These are phyloP conservation scores for Xiphorhynchus erythropygius DNA, from an alignment of 2,797 vertebrate genomes.

Conservation along the genomic window DNA sequence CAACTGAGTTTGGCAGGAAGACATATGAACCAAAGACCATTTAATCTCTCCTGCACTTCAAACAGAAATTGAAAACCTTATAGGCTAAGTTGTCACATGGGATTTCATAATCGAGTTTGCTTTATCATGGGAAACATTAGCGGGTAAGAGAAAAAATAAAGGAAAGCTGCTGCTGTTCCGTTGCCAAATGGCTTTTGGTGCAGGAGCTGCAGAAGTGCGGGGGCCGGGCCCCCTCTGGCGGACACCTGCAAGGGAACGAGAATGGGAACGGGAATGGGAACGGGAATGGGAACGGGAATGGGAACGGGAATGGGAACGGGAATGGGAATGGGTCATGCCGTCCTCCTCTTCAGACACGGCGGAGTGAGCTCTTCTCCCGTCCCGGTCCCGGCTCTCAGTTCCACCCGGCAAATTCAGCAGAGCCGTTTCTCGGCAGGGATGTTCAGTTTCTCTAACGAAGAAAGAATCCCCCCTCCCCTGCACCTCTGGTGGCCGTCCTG, in stretches of 20 bases:
- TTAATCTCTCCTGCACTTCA: neutral
- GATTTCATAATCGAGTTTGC: neutral
- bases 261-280: accelerated
- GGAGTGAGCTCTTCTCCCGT: accelerated
- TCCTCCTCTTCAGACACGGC: neutral
- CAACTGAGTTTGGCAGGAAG: neutral
- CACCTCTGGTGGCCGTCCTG: neutral
- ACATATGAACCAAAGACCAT: neutral
- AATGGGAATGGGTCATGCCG: accelerated
- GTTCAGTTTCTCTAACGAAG: accelerated
- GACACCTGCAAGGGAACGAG: neutral
- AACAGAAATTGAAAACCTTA: neutral
- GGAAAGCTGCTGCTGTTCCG: neutral
- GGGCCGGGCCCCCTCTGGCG: conserved; percentile 23
- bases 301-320: accelerated
- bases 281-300: accelerated
- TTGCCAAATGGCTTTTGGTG: neutral
- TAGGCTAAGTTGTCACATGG: neutral
- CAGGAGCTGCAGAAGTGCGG: neutral
- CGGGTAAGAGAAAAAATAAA: neutral
- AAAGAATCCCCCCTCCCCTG: neutral
- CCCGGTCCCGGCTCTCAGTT: neutral
- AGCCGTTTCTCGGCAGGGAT: too few relatives aligned
- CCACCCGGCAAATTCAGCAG: neutral
- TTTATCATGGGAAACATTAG: neutral